Evolutionary conservation across 2,797 vertebrate species (phyloP), one percentile per base, ranked within the genome.

Genomic region (Muscicapa comitata): DNA sequence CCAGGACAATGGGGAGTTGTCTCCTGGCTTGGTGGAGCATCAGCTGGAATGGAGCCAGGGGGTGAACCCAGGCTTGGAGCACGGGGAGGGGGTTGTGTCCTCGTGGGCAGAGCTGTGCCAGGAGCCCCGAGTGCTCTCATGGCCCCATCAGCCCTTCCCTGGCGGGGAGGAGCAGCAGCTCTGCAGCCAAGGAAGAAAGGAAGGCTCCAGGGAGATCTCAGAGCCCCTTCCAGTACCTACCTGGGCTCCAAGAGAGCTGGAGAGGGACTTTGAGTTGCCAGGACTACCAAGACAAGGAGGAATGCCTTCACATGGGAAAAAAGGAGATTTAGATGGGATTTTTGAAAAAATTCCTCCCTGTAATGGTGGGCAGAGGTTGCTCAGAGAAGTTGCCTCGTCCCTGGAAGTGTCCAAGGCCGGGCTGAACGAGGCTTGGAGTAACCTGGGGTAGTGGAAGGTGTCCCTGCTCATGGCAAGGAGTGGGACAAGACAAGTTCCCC

Each of bases 401-500:
- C 68, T 59, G 53, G 29, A 18, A 40, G 11, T 18, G 29, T 58
- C 47, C 38, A 14, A 29, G 13, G n/a, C 37, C 45, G 10, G 53
- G 24, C 3, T 66, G 33, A 38, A 45, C 1, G 0, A 23, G 38
- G 17, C 29, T 73, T 17, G 45, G 24, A 29, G 38, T n/a, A 38
- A 1, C 13, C 20, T 38, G 85, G 13, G 8, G 1, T 5, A 10
- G n/a, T 11, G 53, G 20, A 18, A 88, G 17, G 17, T 33, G 59
- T 12, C 43, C n/a, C 50, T 24, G 24, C 19, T 14, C 38, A 6
- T 6, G 9, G 29, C 20, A 18, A 9, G 8, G 21, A 9, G 12
- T 42, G 40, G 48, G 10, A 13, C 0, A 0, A 35, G 31, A 47
- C 0, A 2, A 37, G 5, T 12, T 6, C 25, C 3, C 1, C 14